Evolutionary conservation across 2,797 vertebrate species (phyloP), one percentile per base, ranked within the genome.

Genomic region (Sebastes minor): DNA sequence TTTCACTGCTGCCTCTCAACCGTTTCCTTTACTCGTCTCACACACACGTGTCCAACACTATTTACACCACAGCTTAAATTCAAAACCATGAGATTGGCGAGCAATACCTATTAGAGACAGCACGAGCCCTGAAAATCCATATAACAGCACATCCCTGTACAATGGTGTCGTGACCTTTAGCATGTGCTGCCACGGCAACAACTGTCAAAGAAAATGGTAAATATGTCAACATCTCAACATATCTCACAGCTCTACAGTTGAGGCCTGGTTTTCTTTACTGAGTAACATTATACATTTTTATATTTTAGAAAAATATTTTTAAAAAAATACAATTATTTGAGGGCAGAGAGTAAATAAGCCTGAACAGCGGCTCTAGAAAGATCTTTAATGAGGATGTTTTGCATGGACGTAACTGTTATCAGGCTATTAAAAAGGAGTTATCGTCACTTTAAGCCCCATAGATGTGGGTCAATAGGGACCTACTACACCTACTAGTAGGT

Each of bases 111-210:
- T 22, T 4, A 42, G 20, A 14, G 32, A 33, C 11, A 5, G 6
- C 46, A 4, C 1, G 6, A 5, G 8, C 42, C n/a, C 16, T 7
- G 1, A 22, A 10, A 61, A 56, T 57, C 20, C 6, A 20, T 16
- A 8, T 7, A 2, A 10, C 11, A 28, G 13, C 3, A 4, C 5
- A 7, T 35, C 28, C n/a, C 5, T 13, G 20, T 25, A n/a, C 49
- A 16, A 5, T 35, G n/a, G n/a, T 61, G 52, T 56, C 18, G 8
- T 57, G 60, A 63, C 70, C 76, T 83, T 85, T 80, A 27, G 4
- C 18, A 22, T 35, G 20, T 69, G 70, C 63, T 60, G 79, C 63
- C 10, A 55, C 22, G 9, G 46, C 20, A 35, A 53, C 42, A 53
- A 12, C 28, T 57, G 27, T 66, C 22, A 30, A n/a, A 62, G 22